Evolutionary conservation across 2,113 vertebrate species (phyloP), one percentile per base, ranked within the genome.

Genomic region (Noturus placidus): DNA sequence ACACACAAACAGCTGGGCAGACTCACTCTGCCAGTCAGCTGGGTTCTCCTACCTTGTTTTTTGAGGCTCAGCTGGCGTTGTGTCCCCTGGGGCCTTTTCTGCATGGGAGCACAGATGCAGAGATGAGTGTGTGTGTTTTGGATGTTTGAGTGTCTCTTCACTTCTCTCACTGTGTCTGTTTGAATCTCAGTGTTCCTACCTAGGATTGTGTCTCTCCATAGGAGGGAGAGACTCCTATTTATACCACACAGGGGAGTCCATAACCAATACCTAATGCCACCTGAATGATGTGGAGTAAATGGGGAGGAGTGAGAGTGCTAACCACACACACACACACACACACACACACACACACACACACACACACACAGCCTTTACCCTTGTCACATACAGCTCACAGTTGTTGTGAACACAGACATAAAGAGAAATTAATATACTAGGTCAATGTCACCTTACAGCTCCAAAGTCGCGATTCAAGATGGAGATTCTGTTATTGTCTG

Each of bases 11-110:
- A 86, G 87, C 89, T 88, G 90, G 89, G 88, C 91, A 91, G 87
- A 87, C 91, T 83, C 81, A 92, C 87, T 92, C 87, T 92, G 91
- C 82, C 90, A 91, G 92, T 96, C 94, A 94, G 93, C 94, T 94
- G 94, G 92, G 92, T 88, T 85, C 91, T 91, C 95, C 93, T 95
- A 96, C 95, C 95, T 95, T 96, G 95, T 95, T 96, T 95, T 95
- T 94, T 94, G 88, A 90, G 91, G 92, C 91, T 95, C 94, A 95
- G 94, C 95, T 96, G 94, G 93, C 86, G 10, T 91, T 91, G 84
- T 78, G 77, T 94, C 94, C 94, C 95, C 89, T 85, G 93, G 93
- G 95, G 92, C 87, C 69, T 88, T 95, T 91, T 94, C 89, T 30
- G 93, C 94, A 93, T 94, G 94, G 92, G 91, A 90, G 93, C 93